A percentile compares a stretch with the other conserved stretches of the same genome.
These are phyloP conservation scores for Pantherophis vulpinus DNA, from an alignment of 2,797 vertebrate genomes.

Conservation along the genomic window DNA sequence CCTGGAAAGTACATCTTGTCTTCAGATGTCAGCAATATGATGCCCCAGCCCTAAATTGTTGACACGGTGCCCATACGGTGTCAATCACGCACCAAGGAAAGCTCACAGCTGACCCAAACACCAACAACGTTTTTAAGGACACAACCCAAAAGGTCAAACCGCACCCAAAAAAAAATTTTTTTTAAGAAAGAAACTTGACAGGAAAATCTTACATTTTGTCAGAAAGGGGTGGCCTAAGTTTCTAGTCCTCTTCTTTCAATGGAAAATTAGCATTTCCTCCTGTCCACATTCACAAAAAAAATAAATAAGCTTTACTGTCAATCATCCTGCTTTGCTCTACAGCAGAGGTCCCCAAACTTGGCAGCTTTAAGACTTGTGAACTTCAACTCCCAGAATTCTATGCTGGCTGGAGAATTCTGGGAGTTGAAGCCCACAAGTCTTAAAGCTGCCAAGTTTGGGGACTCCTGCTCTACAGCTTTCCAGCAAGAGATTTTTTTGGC, in stretches of 20 bases:
- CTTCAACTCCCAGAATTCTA: no score
- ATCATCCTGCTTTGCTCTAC: not conserved
- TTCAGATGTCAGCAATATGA: not conserved
- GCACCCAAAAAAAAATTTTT: no score
- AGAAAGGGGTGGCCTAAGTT: not conserved
- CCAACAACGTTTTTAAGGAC: not conserved
- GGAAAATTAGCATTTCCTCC: no score
- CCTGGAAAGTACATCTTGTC: not conserved
- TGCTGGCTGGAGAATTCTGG: no score
- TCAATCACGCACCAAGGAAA: not conserved
- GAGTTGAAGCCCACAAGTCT: no score
- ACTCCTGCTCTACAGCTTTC: not conserved
- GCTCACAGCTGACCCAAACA: not conserved
- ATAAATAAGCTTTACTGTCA: no score
- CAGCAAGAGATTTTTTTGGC: not conserved
- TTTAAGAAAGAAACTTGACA: not conserved
- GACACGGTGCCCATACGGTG: not conserved
- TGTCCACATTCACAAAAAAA: no score
- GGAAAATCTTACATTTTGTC: not conserved
- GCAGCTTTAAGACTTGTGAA: no score
- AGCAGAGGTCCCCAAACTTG: no score
- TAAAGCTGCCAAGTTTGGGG: no score
- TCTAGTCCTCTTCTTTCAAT: not conserved
- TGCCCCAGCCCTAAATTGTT: not conserved
- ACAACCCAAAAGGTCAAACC: not conserved